phyloP scores from a whole-genome alignment of 2,797 vertebrate species.

The Coregonus sp. region DNA sequence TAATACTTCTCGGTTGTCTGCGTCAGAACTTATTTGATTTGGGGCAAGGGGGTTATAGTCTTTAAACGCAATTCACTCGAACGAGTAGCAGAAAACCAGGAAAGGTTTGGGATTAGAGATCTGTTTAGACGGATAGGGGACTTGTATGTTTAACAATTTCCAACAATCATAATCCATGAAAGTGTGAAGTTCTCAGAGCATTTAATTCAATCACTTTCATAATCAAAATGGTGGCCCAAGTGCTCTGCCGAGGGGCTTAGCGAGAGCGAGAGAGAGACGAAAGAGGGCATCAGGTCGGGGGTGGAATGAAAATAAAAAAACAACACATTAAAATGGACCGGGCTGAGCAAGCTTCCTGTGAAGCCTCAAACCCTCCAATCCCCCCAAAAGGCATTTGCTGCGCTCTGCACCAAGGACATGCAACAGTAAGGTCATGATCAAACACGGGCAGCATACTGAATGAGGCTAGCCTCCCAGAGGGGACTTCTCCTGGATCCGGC shows the following conservation, averaged over 20 bases:
- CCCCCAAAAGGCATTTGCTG: slow-evolving; percentile 66
- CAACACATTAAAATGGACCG: not conserved
- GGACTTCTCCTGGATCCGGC: not conserved
- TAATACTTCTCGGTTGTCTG: not conserved
- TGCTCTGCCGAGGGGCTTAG: not conserved
- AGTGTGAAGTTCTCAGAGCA: slow-evolving; percentile 57
- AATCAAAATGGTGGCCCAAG: slow-evolving; percentile 64
- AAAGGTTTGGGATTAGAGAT: slow-evolving; percentile 50
- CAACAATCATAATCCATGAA: slow-evolving; percentile 63
- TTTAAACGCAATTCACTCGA: slow-evolving; percentile 41
- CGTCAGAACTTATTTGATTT: not conserved
- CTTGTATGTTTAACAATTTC: slow-evolving; percentile 54
- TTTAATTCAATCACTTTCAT: slow-evolving; percentile 65
- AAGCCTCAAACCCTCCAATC: not conserved
- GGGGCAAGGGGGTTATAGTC: slow-evolving; percentile 14
- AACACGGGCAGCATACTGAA: slow-evolving; percentile 71
- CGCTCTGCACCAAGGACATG: slow-evolving; percentile 74
- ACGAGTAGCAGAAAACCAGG: not conserved
- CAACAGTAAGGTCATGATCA: slow-evolving; percentile 76
- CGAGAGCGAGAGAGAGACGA: not conserved
- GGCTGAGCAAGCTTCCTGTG: not conserved
- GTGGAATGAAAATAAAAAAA: not conserved
- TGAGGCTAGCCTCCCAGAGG: slow-evolving; percentile 55
- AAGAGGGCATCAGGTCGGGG: not conserved
- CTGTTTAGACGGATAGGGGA: slow-evolving; percentile 59